Percentiles rank a stretch among this genome's conserved stretches.
Evolutionary conservation across 2,797 vertebrate species (phyloP).

Genomic region (Rhabdomys pumilio): DNA sequence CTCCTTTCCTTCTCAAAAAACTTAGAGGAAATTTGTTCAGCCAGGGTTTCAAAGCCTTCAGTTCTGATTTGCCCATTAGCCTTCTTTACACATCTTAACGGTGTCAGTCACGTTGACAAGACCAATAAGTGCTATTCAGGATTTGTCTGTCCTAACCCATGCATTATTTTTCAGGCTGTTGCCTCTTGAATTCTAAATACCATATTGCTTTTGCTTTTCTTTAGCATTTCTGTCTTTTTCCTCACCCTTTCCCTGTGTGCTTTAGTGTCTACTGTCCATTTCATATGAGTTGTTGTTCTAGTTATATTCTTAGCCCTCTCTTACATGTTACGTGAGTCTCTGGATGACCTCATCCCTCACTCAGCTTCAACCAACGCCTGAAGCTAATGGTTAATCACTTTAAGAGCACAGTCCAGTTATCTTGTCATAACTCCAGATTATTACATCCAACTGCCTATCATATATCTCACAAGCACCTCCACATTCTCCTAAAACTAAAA

Average conservation of each 20-base stretch:
- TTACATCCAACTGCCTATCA: constrained; percentile 28
- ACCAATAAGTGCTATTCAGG: neutral
- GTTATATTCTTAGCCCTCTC: neutral
- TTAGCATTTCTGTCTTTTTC: neutral
- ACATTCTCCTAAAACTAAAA: constrained; percentile 21
- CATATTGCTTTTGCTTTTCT: constrained; percentile 38
- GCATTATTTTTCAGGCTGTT: constrained; percentile 29
- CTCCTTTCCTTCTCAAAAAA: neutral
- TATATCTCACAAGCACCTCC: constrained; percentile 11
- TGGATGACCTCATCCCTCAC: constrained; percentile 55
- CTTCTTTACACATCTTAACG: neutral
- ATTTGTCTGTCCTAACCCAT: neutral
- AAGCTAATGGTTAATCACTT: constrained; percentile 67
- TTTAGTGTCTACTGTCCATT: constrained; percentile 53
- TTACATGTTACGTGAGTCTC: constrained; percentile 58
- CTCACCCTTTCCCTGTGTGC: constrained; percentile 9
- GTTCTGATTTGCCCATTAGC: neutral
- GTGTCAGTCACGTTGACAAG: neutral
- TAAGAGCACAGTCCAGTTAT: constrained; percentile 22
- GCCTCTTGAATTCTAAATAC: constrained; percentile 18
- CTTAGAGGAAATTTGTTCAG: neutral
- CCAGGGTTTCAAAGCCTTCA: constrained; percentile 5
- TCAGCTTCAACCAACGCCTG: constrained; percentile 69
- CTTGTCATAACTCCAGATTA: constrained; percentile 30
- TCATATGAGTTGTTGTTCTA: constrained; percentile 43